These are phyloP conservation scores for Hylia prasina DNA, from an alignment of 2,113 vertebrate species.

Conservation along the genomic window DNA sequence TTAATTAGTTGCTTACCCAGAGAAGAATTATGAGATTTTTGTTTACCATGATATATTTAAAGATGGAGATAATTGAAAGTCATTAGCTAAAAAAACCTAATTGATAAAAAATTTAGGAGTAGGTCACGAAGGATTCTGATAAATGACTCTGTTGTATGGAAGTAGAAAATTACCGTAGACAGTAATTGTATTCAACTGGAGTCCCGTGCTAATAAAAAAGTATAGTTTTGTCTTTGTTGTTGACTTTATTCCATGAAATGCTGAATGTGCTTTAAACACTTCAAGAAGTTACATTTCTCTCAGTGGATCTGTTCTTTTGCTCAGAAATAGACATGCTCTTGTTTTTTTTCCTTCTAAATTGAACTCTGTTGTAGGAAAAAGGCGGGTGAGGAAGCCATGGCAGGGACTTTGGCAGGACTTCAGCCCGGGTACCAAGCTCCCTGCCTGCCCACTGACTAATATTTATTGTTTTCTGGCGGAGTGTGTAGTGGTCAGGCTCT, in stretches of 20 bases:
- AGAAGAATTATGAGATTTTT: not conserved
- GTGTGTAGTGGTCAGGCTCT: not conserved
- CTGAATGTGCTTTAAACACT: not conserved
- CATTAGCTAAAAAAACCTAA: not conserved
- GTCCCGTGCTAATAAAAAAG: not conserved
- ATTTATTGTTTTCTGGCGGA: not conserved
- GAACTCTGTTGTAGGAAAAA: not conserved
- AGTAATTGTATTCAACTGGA: not conserved
- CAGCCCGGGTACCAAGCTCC: not conserved
- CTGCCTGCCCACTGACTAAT: not conserved
- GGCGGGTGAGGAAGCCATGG: not conserved
- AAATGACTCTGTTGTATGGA: not conserved
- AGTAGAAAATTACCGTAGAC: not conserved
- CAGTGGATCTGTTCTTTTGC: not conserved
- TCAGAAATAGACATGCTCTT: not conserved
- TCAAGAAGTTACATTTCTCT: not conserved
- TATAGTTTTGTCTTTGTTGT: not conserved
- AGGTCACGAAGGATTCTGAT: conserved; percentile 8
- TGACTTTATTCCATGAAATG: not conserved
- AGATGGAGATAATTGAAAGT: conserved; percentile 3
- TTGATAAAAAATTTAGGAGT: not conserved
- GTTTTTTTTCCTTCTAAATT: not conserved
- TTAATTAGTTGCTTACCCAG: not conserved
- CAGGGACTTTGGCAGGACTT: not conserved
- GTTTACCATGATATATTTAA: not conserved